Base-by-base conservation (phyloP, 2,113 vertebrate species). In the Odontophorus gujanensis region DNA sequence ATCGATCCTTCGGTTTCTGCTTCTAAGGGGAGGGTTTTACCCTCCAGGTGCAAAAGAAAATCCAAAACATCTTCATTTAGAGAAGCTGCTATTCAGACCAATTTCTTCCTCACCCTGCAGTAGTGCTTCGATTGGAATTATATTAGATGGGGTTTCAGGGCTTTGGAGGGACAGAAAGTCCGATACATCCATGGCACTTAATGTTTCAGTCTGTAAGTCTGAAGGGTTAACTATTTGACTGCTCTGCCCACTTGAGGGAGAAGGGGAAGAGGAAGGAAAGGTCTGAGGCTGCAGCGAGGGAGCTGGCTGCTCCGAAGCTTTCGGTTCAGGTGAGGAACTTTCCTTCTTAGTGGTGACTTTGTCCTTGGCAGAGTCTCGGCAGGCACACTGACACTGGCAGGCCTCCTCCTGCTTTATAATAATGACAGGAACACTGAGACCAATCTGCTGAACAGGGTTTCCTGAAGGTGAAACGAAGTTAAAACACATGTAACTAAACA, bases 361-460 rank as follows among this genome's bases (percentile, higher is more conserved):
- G 66, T 99, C 98, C 97, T 98, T 99, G 92, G 96, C 97, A 61
- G 98, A 97, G 98, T 99, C 99, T 97, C 99, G 98, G 97, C 99
- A 99, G 79, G 98, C 98, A 95, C 99, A 99, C 74, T 99, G 99
- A 97, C 99, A 99, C 98, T 99, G 99, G 96, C 99, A 99, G 38
- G 99, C 98, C 94, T 99, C 99, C 96, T 99, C 99, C 98, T 99
- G 99, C 96, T 99, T 99, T 96, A 99, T 99, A 97, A 99, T 99
- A 97, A 99, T 99, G 95, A 99, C 99, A 9, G 99, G 99, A 93
- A 99, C 98, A 62, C 99, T 99, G 96, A 99, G 98, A 91, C 99
- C 99, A 17, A 99, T 99, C 97, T 99, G 99, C 95, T 99, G 99
- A 87, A 99, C 98, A 6, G 99, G 97, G 95, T 91, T 99, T 89